Conservation (phyloP, 2,113 vertebrate species). For the Perccottus glenii region DNA sequence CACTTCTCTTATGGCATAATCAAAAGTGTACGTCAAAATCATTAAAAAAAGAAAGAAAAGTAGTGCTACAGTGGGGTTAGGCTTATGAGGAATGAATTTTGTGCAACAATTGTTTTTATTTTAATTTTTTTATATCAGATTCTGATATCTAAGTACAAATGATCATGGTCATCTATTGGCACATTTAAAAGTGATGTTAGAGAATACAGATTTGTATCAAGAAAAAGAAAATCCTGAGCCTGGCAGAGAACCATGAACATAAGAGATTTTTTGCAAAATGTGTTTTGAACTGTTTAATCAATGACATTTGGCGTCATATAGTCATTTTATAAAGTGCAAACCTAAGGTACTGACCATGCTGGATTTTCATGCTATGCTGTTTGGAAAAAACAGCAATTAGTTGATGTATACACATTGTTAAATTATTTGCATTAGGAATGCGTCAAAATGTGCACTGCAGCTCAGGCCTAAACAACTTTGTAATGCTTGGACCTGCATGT, state of each 20-base stretch:
- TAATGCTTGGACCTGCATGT: slow-evolving; percentile 67
- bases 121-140: background rate
- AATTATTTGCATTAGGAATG: slow-evolving; percentile 67
- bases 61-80: slow-evolving; percentile 6
- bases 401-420: slow-evolving; percentile 52
- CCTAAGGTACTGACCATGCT: slow-evolving; percentile 74
- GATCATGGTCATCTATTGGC: no score
- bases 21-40: slow-evolving; percentile 36
- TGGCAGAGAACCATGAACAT: background rate
- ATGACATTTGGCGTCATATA: slow-evolving; percentile 58
- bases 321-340: slow-evolving; percentile 50
- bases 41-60: slow-evolving; percentile 4
- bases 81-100: slow-evolving; percentile 40
- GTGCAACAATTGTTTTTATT: slow-evolving; percentile 36
- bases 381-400: slow-evolving; percentile 44
- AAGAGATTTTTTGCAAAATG: slow-evolving; percentile 5
- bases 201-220: background rate
- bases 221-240: background rate
- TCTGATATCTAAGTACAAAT: no score
- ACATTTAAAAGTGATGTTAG: background rate
- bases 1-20: slow-evolving; percentile 11
- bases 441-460: slow-evolving; percentile 55
- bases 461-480: slow-evolving; percentile 58
- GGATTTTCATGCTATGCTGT: slow-evolving; percentile 61
- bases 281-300: slow-evolving; percentile 20